These are phyloP conservation scores for Diceros bicornis DNA, from an alignment of 2,797 vertebrate genomes.

Conservation along the genomic window DNA sequence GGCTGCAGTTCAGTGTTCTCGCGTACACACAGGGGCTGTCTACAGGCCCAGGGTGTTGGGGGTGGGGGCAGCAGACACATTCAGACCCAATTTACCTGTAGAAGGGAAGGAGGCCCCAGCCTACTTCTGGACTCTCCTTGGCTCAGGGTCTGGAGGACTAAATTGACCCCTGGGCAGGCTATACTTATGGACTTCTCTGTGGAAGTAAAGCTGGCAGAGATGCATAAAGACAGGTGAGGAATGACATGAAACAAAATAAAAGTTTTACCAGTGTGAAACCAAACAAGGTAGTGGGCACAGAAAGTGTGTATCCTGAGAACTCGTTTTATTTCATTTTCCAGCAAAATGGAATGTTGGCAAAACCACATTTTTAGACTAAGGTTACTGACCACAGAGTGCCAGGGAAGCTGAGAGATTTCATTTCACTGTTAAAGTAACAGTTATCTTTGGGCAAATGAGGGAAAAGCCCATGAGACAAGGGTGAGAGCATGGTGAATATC, in stretches of 20 bases:
- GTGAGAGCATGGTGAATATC: slow-evolving; percentile 67
- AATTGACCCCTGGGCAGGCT: not conserved
- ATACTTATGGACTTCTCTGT: not conserved
- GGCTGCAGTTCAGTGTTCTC: not conserved
- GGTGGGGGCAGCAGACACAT: not conserved
- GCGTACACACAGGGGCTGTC: fast-evolving
- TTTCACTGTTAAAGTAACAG: slow-evolving; percentile 71
- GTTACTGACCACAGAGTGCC: slow-evolving; percentile 33
- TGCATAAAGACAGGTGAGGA: not conserved
- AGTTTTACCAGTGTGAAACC: not conserved
- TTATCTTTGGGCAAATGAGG: slow-evolving; percentile 67
- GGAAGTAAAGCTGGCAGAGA: not conserved
- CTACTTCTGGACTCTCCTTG: not conserved
- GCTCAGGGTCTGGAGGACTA: not conserved
- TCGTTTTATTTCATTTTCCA: slow-evolving; percentile 44
- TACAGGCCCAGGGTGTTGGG: not conserved
- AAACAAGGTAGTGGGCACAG: not conserved
- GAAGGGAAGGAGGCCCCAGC: not conserved
- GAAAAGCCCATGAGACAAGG: slow-evolving; percentile 49
- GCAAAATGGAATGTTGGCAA: slow-evolving; percentile 41
- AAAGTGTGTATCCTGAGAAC: not conserved
- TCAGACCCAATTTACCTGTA: not conserved
- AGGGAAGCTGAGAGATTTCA: slow-evolving; percentile 73
- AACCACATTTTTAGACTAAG: slow-evolving; percentile 62
- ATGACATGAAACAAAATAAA: not conserved